phyloP scores from a whole-genome alignment of 2,888 invertebrate species.

The Parnassius smintheus region DNA sequence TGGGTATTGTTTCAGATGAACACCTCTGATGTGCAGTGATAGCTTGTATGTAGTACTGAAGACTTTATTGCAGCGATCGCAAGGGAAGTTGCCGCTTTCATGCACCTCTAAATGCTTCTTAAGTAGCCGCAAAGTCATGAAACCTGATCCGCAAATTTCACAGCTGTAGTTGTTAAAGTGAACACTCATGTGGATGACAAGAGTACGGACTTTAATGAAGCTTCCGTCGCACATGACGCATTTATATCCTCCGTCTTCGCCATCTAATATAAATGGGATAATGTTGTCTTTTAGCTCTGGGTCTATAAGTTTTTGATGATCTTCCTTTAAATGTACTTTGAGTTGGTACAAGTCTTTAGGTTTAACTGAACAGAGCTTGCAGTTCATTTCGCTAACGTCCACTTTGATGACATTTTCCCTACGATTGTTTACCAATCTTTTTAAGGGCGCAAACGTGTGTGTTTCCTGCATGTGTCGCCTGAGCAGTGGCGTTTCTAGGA shows the following conservation, averaged over 20 bases:
- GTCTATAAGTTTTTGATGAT: conserved; percentile 60
- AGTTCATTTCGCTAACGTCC: conserved; percentile 61
- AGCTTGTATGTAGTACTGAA: conserved; percentile 68
- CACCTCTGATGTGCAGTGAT: conserved; percentile 64
- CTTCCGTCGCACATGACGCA: conserved; percentile 65
- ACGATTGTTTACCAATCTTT: conserved; percentile 64
- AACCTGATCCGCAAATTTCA: conserved; percentile 70
- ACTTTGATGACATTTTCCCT: conserved; percentile 69
- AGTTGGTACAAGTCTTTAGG: conserved; percentile 51
- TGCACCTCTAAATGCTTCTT: conserved; percentile 74
- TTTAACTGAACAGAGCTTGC: conserved; percentile 56
- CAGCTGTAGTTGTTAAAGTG: conserved; percentile 76
- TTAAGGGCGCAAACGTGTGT: conserved; percentile 61
- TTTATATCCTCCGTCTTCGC: conserved; percentile 51
- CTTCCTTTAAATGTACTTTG: conserved; percentile 60
- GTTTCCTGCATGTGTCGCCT: conserved; percentile 60
- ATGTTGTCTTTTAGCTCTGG: conserved; percentile 67
- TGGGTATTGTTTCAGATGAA: conserved; percentile 67
- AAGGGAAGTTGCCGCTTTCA: conserved; percentile 67
- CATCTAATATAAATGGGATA: conserved; percentile 66
- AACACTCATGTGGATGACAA: conserved; percentile 74
- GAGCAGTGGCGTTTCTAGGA: conserved; percentile 56
- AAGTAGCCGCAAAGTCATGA: conserved; percentile 67
- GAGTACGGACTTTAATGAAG: conserved; percentile 66
- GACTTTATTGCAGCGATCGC: conserved; percentile 65